A percentile compares a stretch with the other conserved stretches of the same genome.
Evolutionary conservation across 2,797 vertebrate species (phyloP).

Genomic region (Streptopelia turtur): DNA sequence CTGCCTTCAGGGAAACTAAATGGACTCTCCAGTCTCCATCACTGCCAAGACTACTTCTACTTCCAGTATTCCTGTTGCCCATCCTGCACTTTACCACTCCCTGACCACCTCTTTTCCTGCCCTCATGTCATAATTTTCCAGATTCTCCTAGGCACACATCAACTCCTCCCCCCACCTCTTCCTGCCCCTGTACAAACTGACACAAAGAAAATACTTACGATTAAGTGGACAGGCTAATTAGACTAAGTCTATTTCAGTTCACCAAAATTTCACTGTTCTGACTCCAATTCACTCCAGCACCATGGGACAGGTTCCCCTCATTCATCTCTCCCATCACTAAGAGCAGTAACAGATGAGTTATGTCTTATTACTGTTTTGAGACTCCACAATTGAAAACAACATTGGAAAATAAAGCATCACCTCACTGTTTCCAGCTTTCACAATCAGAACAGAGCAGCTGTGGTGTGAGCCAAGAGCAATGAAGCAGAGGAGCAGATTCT

Average conservation of each 20-base stretch:
- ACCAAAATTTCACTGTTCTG: background rate
- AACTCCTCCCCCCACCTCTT: background rate
- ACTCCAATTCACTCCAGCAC: background rate
- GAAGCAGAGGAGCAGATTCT: background rate
- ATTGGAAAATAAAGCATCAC: background rate
- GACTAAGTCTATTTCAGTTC: background rate
- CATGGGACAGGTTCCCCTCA: background rate
- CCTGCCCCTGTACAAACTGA: background rate
- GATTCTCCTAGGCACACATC: background rate
- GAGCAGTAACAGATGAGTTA: background rate
- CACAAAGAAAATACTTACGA: background rate
- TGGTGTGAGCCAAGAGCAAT: background rate
- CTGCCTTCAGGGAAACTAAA: background rate
- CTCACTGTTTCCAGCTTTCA: background rate
- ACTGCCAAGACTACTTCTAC: background rate
- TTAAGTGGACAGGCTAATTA: background rate
- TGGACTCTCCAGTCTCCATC: background rate
- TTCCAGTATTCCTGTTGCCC: background rate
- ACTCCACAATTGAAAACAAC: background rate
- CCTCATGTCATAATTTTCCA: background rate
- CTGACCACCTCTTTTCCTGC: background rate
- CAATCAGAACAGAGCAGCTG: background rate
- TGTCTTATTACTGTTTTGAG: background rate
- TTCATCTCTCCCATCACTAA: background rate
- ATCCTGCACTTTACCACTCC: background rate